Conservation (phyloP, 2,797 vertebrate genomes). For the Ceryle rudis region DNA sequence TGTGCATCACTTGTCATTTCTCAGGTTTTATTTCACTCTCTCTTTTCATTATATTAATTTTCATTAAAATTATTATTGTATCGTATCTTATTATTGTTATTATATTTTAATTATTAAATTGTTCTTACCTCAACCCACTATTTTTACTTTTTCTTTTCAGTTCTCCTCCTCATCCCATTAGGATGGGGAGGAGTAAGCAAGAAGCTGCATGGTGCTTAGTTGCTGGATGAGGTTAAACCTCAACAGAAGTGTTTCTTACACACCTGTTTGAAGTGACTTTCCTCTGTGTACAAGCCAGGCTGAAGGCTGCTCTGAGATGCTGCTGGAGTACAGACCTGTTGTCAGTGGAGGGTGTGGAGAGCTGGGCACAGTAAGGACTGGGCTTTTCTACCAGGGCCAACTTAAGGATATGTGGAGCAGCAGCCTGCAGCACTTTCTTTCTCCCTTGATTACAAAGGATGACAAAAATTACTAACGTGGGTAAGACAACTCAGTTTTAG, state of each 20-base stretch:
- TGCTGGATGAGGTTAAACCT: not conserved
- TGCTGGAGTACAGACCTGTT: not conserved
- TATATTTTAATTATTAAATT: not conserved
- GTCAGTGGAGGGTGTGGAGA: not conserved
- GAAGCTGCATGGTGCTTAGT: not conserved
- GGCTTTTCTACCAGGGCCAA: fast-evolving
- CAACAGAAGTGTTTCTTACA: not conserved
- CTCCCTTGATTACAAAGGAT: not conserved
- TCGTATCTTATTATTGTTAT: not conserved
- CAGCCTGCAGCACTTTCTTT: not conserved
- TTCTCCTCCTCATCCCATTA: not conserved
- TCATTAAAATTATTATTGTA: not conserved
- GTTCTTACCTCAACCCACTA: not conserved
- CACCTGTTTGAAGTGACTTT: fast-evolving
- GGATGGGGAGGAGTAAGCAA: not conserved
- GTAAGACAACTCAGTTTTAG: not conserved
- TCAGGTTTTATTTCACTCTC: not conserved
- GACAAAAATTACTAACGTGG: fast-evolving
- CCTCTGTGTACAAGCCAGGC: fast-evolving
- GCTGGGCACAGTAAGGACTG: not conserved
- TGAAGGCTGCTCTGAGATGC: not conserved
- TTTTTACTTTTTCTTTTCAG: not conserved
- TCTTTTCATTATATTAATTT: not conserved
- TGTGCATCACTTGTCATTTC: not conserved
- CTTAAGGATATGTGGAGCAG: fast-evolving